Percentiles rank a stretch among this genome's conserved stretches.
These are phyloP conservation scores for Eremobia ochroleuca DNA, from an alignment of 2,888 invertebrate species.

Conservation along the genomic window DNA sequence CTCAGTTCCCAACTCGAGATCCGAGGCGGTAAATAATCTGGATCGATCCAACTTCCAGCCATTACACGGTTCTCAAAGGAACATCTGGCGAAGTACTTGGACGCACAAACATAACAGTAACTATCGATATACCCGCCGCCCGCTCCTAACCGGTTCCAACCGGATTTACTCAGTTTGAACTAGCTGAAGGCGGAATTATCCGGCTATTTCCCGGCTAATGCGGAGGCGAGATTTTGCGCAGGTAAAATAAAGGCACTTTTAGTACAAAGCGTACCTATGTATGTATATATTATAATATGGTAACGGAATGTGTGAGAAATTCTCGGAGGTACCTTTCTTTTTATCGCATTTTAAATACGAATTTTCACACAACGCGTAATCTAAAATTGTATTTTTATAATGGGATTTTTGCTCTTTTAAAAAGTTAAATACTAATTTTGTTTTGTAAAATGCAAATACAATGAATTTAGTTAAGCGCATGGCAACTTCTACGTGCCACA, in stretches of 20 bases:
- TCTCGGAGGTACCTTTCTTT: neutral
- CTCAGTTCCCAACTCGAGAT: slow-evolving; percentile 34
- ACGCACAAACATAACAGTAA: slow-evolving; percentile 61
- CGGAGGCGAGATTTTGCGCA: slow-evolving; percentile 47
- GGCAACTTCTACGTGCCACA: neutral
- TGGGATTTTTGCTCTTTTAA: slow-evolving; percentile 1
- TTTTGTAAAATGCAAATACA: slow-evolving; percentile 18
- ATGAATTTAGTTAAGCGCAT: slow-evolving; percentile 23
- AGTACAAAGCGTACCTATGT: slow-evolving; percentile 26
- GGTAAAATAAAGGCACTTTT: slow-evolving; percentile 54
- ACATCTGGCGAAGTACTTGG: slow-evolving; percentile 62
- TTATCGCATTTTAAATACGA: slow-evolving; percentile 32
- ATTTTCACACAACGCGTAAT: slow-evolving; percentile 9
- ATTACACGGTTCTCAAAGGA: slow-evolving; percentile 53
- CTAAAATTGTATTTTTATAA: slow-evolving; percentile 5
- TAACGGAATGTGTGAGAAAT: slow-evolving; percentile 31
- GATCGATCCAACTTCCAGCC: slow-evolving; percentile 55
- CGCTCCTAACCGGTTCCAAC: slow-evolving; percentile 44
- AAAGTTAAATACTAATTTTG: slow-evolving; percentile 10
- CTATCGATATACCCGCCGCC: slow-evolving; percentile 52
- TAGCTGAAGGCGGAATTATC: slow-evolving; percentile 54
- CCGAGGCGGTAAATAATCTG: slow-evolving; percentile 54
- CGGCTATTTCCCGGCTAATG: slow-evolving; percentile 60
- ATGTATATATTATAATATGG: slow-evolving; percentile 44
- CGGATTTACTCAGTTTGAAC: slow-evolving; percentile 60